A percentile compares a stretch with the other conserved stretches of the same genome.
phyloP scores from a whole-genome alignment of 2,888 invertebrate species.

The Sinohyriopsis cumingii region DNA sequence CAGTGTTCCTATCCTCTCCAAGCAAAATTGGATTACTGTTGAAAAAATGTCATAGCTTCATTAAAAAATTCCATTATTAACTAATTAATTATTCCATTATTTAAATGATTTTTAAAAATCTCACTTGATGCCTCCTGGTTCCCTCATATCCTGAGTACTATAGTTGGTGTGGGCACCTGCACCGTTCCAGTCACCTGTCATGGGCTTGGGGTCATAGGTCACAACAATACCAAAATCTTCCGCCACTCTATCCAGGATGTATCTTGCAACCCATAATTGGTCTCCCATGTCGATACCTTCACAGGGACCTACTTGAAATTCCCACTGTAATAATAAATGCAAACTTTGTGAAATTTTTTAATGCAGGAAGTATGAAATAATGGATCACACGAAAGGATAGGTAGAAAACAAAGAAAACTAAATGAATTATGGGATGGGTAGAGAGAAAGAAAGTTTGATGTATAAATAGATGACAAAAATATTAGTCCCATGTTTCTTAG shows the following conservation, averaged over 20 bases:
- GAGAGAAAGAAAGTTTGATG: too few relatives aligned
- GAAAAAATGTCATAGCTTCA: too few relatives aligned
- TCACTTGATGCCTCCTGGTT: conserved; percentile 72
- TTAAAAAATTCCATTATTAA: too few relatives aligned
- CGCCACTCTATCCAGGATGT: conserved; percentile 73
- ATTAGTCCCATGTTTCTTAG: too few relatives aligned
- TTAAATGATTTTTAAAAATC: conserved; percentile 10
- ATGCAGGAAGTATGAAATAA: neutral
- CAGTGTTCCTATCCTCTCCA: too few relatives aligned
- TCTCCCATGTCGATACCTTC: conserved; percentile 82
- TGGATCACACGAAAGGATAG: too few relatives aligned
- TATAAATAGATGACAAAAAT: too few relatives aligned
- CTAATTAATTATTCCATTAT: too few relatives aligned
- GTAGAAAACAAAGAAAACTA: too few relatives aligned
- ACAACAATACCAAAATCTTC: conserved; percentile 75
- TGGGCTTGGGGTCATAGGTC: conserved; percentile 74
- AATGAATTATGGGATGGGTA: too few relatives aligned
- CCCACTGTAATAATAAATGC: conserved; percentile 57
- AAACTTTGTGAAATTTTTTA: neutral
- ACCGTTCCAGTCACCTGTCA: conserved; percentile 73
- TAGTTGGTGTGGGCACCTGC: conserved; percentile 97
- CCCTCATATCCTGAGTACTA: conserved; percentile 93
- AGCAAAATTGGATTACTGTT: too few relatives aligned
- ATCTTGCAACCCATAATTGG: conserved; percentile 74
- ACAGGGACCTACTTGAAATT: conserved; percentile 90